These are phyloP conservation scores for Harlomillsia oculata DNA, from an alignment of 1,140 invertebrate species.

Conservation along the genomic window DNA sequence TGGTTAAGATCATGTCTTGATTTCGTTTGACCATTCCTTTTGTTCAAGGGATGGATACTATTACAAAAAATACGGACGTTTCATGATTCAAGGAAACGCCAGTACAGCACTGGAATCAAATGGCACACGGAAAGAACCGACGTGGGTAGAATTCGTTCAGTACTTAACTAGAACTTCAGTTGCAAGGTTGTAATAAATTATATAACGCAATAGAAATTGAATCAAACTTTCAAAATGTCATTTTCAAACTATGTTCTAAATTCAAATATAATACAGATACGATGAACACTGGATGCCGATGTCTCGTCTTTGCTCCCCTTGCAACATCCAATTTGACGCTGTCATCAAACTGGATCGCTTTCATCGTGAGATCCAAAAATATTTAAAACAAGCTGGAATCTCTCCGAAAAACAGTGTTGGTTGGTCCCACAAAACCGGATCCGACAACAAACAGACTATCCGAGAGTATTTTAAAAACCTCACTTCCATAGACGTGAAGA, in stretches of 20 bases:
- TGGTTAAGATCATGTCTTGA: neutral
- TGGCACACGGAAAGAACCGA: conserved; percentile 38
- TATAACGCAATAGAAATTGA: too few species aligned
- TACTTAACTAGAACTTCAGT: conserved; percentile 37
- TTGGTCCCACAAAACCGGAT: conserved; percentile 25
- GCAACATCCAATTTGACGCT: conserved; percentile 56
- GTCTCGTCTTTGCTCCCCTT: conserved; percentile 76
- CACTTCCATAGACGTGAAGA: conserved; percentile 27
- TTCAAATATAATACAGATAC: conserved; percentile 44
- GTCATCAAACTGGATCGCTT: conserved; percentile 35
- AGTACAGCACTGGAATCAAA: neutral
- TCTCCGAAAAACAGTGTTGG: conserved; percentile 6
- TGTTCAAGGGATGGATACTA: conserved; percentile 29
- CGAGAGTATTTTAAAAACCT: conserved; percentile 25
- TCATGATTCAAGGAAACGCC: conserved; percentile 11
- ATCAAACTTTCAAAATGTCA: neutral
- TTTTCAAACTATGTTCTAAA: neutral
- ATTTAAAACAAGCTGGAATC: conserved; percentile 13
- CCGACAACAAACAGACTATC: conserved; percentile 15
- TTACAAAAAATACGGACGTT: conserved; percentile 28
- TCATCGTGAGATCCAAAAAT: conserved; percentile 29
- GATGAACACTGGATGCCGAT: conserved; percentile 90
- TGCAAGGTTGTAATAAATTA: conserved; percentile 25
- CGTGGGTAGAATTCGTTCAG: conserved; percentile 44
- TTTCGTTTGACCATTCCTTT: neutral